Evolutionary conservation across 2,888 invertebrate species (phyloP), one percentile per base, ranked within the genome.

Genomic region (Cloeon dipterum): DNA sequence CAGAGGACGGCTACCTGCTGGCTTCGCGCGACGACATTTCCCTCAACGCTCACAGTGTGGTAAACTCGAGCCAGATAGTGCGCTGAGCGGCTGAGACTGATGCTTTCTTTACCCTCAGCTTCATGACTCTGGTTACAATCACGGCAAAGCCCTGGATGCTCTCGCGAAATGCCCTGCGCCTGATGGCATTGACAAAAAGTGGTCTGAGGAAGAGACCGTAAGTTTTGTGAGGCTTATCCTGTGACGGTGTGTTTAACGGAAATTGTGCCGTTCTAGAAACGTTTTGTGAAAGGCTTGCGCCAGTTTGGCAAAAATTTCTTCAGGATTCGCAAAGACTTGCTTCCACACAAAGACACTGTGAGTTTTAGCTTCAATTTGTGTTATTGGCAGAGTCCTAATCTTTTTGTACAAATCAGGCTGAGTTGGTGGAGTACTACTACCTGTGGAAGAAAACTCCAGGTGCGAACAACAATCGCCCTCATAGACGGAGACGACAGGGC

Each of bases 241-340:
- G 35, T 35, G 34, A 13, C 14, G 10, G 5, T 26, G 21, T 35
- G 7, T 34, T 17, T 10, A n/a, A n/a, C n/a, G n/a, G n/a, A n/a
- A n/a, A n/a, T n/a, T n/a, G n/a, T n/a, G n/a, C n/a, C n/a, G 19
- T 40, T 50, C 14, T 54, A 73, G 58, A 96, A 96, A 68, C 72
- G 88, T 48, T 98, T 99, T 65, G 89, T 93, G 43, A 96, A 96
- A 65, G 98, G 98, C 47, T 70, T 99, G 48, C 70, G 94, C 45
- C 91, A 91, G 57, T 91, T 91, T 63, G 98, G 98, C 48, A 99
- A 98, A 63, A 96, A 98, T 62, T 98, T 98, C 64, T 91, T 91
- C 61, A 77, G 89, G 52, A 98, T 98, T 51, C 71, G 81, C 49
- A 93, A 93, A 59, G 96, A 98, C 60, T 65, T 94, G 47, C 64